Conservation (phyloP, 2,113 vertebrate species). For the Nesogale talazaci region DNA sequence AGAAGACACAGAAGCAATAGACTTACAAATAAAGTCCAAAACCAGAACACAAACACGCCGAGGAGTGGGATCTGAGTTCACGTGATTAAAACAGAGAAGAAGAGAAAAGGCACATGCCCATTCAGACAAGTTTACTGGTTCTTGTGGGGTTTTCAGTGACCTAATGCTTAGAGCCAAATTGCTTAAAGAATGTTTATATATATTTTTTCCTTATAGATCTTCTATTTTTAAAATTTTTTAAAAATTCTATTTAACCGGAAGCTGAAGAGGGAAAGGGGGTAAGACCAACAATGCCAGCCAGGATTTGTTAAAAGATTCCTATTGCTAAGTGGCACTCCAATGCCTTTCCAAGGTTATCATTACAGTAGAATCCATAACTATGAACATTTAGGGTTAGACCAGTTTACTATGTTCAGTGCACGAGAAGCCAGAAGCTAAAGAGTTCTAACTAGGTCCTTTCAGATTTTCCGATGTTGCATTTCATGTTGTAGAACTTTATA, state of each 20-base stretch:
- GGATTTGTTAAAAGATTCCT: slow-evolving; percentile 79
- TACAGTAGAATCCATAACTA: slow-evolving; percentile 82
- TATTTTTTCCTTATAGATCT: slow-evolving; percentile 80
- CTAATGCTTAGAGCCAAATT: slow-evolving; percentile 81
- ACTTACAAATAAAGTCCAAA: slow-evolving; percentile 60
- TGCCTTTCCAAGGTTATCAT: slow-evolving; percentile 82
- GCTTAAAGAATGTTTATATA: slow-evolving; percentile 79
- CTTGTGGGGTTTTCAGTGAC: slow-evolving; percentile 81
- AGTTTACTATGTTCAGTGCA: slow-evolving; percentile 73
- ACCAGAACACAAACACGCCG: slow-evolving; percentile 71
- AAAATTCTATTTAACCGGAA: slow-evolving; percentile 77
- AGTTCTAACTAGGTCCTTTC: slow-evolving; percentile 69
- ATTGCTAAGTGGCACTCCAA: slow-evolving; percentile 80
- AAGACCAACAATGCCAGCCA: slow-evolving; percentile 79
- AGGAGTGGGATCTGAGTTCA: background rate
- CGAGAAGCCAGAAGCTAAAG: slow-evolving; percentile 70
- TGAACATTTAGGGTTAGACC: slow-evolving; percentile 74
- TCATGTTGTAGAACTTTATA: slow-evolving; percentile 63
- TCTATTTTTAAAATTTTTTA: slow-evolving; percentile 76
- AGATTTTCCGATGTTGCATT: slow-evolving; percentile 72
- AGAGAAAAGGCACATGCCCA: slow-evolving; percentile 69
- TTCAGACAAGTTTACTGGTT: slow-evolving; percentile 73
- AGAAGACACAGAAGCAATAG: slow-evolving; percentile 85
- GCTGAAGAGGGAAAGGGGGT: slow-evolving; percentile 39
- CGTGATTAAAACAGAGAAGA: slow-evolving; percentile 69